Evolutionary conservation across 2,888 invertebrate species (phyloP).

Genomic region (Neelides folsomi): DNA sequence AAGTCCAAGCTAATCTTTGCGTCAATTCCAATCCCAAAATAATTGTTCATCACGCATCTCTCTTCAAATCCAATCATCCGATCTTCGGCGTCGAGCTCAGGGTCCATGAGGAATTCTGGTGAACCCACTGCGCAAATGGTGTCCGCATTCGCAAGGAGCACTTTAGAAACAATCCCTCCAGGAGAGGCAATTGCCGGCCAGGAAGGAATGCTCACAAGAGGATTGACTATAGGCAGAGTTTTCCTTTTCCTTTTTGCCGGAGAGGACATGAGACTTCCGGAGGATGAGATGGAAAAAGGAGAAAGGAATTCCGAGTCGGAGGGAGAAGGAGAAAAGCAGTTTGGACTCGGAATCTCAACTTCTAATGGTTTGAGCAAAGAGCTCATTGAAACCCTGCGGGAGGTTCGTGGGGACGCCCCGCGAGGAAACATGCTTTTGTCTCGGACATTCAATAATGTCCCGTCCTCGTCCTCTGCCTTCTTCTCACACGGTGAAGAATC

Average conservation of each 20-base stretch:
- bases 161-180: slow-evolving; percentile 84
- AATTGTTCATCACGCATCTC: slow-evolving; percentile 95
- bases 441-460: not conserved
- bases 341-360: slow-evolving; percentile 37
- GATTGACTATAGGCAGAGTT: slow-evolving; percentile 77
- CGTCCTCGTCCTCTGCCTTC: not conserved
- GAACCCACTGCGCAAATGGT: slow-evolving; percentile 93
- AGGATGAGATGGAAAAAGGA: slow-evolving; percentile 39
- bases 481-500: not conserved
- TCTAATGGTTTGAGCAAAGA: slow-evolving; percentile 61
- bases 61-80: slow-evolving; percentile 49
- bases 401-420: slow-evolving; percentile 46
- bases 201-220: slow-evolving; percentile 67
- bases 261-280: slow-evolving; percentile 44
- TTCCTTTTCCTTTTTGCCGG: slow-evolving; percentile 40
- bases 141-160: slow-evolving; percentile 87
- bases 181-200: slow-evolving; percentile 50
- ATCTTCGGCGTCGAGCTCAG: slow-evolving; percentile 44
- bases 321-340: slow-evolving; percentile 22
- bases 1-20: slow-evolving; percentile 95
- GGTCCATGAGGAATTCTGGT: slow-evolving; percentile 65
- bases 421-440: slow-evolving; percentile 6
- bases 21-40: slow-evolving; percentile 95
- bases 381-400: slow-evolving; percentile 78
- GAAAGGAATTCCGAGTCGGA: slow-evolving; percentile 19